These are phyloP conservation scores for Himantopus leucocephalus DNA, from an alignment of 2,113 vertebrate genomes.

Conservation along the genomic window DNA sequence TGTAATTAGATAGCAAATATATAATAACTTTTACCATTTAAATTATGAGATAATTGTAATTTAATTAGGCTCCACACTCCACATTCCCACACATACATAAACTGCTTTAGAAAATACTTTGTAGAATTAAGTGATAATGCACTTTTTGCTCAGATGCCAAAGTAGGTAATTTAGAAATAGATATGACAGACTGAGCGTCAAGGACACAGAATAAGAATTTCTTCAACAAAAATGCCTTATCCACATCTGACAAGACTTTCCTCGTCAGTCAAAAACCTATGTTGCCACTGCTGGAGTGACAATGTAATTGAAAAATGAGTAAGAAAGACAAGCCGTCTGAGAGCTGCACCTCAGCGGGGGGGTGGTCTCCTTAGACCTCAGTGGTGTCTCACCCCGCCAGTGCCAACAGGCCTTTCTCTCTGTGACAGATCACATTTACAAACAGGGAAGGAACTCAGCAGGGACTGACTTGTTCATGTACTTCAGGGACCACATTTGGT, in stretches of 20 bases:
- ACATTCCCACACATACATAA: not conserved
- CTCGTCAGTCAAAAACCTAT: not conserved
- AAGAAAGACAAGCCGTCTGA: not conserved
- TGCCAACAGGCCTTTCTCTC: not conserved
- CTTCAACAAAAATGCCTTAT: not conserved
- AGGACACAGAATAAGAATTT: not conserved
- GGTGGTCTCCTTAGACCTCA: not conserved
- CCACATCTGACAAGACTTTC: not conserved
- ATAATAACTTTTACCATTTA: not conserved
- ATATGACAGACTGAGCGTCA: not conserved
- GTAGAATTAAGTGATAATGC: not conserved
- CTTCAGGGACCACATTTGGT: not conserved
- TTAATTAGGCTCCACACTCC: not conserved
- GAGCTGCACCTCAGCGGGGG: accelerated
- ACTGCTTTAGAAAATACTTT: not conserved
- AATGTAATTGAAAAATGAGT: not conserved
- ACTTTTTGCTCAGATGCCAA: not conserved
- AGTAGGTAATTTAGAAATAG: not conserved
- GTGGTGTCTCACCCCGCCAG: accelerated
- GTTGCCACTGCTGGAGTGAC: not conserved
- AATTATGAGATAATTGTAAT: not conserved
- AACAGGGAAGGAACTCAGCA: not conserved
- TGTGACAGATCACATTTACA: not conserved
- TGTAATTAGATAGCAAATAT: not conserved
- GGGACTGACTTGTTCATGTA: not conserved